Base-by-base conservation (phyloP, 2,113 vertebrate genomes). In the Xiphorhynchus elegans region DNA sequence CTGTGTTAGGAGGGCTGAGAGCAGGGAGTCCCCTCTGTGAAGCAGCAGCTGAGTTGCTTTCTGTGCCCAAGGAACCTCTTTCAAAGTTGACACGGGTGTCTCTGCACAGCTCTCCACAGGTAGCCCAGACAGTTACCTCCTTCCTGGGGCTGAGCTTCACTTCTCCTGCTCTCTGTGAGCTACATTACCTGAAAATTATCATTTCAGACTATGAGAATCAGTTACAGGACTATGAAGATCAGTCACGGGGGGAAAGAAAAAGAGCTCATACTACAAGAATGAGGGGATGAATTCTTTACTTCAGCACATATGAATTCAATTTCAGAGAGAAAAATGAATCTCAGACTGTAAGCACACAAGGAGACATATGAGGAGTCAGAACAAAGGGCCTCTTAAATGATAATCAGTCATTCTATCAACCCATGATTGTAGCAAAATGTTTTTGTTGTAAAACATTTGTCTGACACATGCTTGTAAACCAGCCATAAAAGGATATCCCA, bases 401-500 rank as follows among this genome's bases (percentile, higher is more conserved):
- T 83, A 86, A 73, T 96, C 92, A 84, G 88, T 83, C 95, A 95
- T 95, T 96, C 95, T 91, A 95, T 97, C 95, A 96, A 84, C 88
- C 91, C 37, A 5, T 90, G 91, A 96, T 90, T 95, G 90, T 15
- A 82, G 92, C 76, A 92, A 97, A 97, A 92, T 63, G 84, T 93
- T 98, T 96, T 93, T 73, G 77, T 87, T 80, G 76, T 89, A 94
- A 96, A 95, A 96, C 97, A 97, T 98, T 98, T 97, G 96, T 68
- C 91, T 90, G 96, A 92, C 96, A 96, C 33, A 97, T 97, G 96
- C 87, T 94, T 97, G 96, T 88, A 93, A 75, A 89, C 13, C 76
- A 95, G 95, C 96, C 97, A 98, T 52, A 97, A 97, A 96, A 79
- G 77, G 79, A 95, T 84, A 96, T 95, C 80, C 73, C 86, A 95